Percentiles rank a stretch among this genome's conserved stretches.
These are phyloP conservation scores for Nemoura dubitans DNA, from an alignment of 2,888 invertebrate species.

Conservation along the genomic window DNA sequence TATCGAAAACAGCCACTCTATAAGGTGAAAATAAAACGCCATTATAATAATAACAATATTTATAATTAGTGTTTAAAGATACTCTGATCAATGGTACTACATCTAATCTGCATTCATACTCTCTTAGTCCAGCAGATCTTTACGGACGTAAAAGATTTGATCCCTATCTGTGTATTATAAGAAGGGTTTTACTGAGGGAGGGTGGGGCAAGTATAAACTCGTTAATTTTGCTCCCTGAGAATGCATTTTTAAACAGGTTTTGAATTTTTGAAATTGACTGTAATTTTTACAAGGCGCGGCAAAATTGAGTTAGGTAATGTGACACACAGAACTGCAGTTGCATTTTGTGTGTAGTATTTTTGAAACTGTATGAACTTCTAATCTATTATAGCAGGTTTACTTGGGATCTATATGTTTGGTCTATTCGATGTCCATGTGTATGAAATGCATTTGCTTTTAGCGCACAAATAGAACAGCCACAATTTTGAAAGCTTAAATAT, in stretches of 20 bases:
- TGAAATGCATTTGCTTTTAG: background rate
- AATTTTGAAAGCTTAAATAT: background rate
- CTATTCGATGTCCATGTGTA: background rate
- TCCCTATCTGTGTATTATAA: background rate
- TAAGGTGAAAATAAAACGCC: background rate
- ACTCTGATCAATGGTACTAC: background rate
- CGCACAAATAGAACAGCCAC: background rate
- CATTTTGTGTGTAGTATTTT: slow-evolving; percentile 7
- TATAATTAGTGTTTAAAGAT: background rate
- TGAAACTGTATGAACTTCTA: background rate
- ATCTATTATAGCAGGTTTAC: background rate
- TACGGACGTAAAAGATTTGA: too few relatives aligned
- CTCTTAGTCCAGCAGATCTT: too few relatives aligned
- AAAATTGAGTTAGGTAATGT: background rate
- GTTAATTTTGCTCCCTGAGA: background rate
- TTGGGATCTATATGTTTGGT: background rate
- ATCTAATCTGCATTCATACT: background rate
- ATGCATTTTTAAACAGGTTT: background rate
- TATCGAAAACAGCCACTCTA: background rate
- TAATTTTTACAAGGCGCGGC: background rate
- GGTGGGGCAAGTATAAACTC: background rate
- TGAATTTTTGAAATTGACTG: background rate
- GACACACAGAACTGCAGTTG: background rate
- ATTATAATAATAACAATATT: background rate
- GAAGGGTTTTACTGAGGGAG: background rate